Base-by-base conservation (phyloP, 2,113 vertebrate genomes). In the Microtus ochrogaster region DNA sequence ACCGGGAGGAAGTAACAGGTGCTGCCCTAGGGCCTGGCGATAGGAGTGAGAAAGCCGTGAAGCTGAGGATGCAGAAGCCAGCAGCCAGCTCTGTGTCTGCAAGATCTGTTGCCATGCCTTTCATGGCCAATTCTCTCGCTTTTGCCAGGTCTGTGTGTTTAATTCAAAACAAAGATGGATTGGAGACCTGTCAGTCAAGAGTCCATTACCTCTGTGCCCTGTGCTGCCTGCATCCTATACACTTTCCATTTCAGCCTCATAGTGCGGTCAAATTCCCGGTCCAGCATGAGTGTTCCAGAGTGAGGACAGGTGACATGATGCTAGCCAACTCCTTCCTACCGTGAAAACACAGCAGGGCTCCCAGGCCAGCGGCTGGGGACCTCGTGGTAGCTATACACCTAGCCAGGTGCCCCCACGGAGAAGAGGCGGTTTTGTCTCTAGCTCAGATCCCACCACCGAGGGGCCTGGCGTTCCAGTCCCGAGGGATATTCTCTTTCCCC, bases 41-140 rank as follows among this genome's bases (percentile, higher is more conserved):
- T 52, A 6, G 6, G 63, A 17, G 10, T 6, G 12, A 52, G 21
- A 61, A 44, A 47, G 52, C 24, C 41, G 5, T 47, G 44, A 47
- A 47, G 55, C 33, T 22, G 28, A 70, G 8, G 13, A 4, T 1
- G 1, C 28, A 2, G 84, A 78, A 9, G 30, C 6, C 44, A 28
- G 8, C 6, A 39, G n/a, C 1, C 39, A 84, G 39, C 44, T 47
- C n/a, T 21, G 2, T n/a, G 41, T n/a, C 44, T 5, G 13, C 52
- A 2, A 39, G 0, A 8, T 36, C 52, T 55, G 3, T 0, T 10
- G 14, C 47, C 22, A 0, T 4, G 16, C 28, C n/a, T 16, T 0
- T 5, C 8, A 0, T 0, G 24, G 22, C 36, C 87, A 17, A 0
- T 0, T 2, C 6, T 33, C 7, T 21, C 2, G 13, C 55, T 5